These are phyloP conservation scores for Typhlomys cinereus DNA, from an alignment of 2,113 vertebrate genomes.

Conservation along the genomic window DNA sequence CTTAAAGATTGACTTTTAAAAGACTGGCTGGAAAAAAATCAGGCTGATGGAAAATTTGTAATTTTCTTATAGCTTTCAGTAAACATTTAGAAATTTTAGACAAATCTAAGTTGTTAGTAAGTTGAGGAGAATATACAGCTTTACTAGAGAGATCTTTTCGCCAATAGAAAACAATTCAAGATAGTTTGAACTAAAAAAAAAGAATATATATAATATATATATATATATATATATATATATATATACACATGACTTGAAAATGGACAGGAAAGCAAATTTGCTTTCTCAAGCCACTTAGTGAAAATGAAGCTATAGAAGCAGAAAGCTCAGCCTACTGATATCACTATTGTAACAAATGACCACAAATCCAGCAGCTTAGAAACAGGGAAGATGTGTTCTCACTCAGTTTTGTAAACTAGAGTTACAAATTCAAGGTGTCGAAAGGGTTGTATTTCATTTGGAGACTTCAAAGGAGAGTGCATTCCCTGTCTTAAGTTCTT, in stretches of 20 bases:
- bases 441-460: background rate
- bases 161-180: slow-evolving; percentile 12
- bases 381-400: background rate
- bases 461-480: background rate
- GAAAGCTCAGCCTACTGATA: background rate
- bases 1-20: background rate
- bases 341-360: background rate
- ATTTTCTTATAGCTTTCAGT: slow-evolving; percentile 8
- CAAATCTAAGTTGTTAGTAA: background rate
- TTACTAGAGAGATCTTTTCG: background rate
- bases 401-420: background rate
- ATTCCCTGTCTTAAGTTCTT: background rate
- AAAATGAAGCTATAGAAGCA: slow-evolving; percentile 8
- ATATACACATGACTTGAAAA: background rate
- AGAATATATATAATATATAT: too few relatives aligned
- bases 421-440: background rate
- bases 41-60: background rate
- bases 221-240: too few relatives aligned
- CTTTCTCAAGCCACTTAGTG: background rate
- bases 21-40: background rate
- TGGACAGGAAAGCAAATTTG: background rate
- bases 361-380: background rate
- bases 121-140: background rate
- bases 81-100: background rate
- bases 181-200: background rate